phyloP scores from a whole-genome alignment of 2,113 vertebrate species.

The Amphiprion ocellaris region DNA sequence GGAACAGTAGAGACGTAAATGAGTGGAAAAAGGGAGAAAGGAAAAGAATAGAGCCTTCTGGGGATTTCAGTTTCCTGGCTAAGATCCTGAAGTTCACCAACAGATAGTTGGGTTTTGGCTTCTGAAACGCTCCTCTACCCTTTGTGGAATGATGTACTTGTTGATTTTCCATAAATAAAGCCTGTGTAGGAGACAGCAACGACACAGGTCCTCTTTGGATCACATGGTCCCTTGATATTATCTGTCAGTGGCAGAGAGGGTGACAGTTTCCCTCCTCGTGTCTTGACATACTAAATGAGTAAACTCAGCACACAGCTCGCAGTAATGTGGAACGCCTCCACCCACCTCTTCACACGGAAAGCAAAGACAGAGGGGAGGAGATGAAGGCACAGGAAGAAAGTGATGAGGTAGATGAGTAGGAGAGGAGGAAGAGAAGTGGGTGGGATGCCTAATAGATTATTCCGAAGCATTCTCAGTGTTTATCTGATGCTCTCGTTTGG shows the following conservation, averaged over 20 bases:
- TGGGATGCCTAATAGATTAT: constrained; percentile 2
- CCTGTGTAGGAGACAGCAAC: neutral
- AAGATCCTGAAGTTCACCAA: constrained; percentile 13
- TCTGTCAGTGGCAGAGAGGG: constrained; percentile 26
- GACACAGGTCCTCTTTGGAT: constrained; percentile 36
- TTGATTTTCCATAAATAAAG: constrained; percentile 27
- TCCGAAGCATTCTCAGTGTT: constrained; percentile 21
- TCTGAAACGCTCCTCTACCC: neutral
- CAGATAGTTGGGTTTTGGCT: neutral
- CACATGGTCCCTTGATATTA: constrained; percentile 47
- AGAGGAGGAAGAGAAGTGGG: constrained; percentile 2
- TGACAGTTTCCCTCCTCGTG: constrained; percentile 29
- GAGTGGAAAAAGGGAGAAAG: constrained; percentile 17
- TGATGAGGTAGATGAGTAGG: neutral
- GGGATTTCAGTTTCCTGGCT: constrained; percentile 20
- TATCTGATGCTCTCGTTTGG: constrained; percentile 24
- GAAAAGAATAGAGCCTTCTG: constrained; percentile 7
- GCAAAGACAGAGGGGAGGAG: constrained; percentile 36
- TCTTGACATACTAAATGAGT: constrained; percentile 56
- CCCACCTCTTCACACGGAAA: constrained; percentile 19
- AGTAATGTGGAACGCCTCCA: constrained; percentile 35
- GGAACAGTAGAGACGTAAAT: constrained; percentile 45
- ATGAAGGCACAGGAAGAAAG: constrained; percentile 22
- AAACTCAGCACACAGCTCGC: constrained; percentile 12
- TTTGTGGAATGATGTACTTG: neutral